Conservation (phyloP, 2,113 vertebrate genomes). For the Labeo catla region DNA sequence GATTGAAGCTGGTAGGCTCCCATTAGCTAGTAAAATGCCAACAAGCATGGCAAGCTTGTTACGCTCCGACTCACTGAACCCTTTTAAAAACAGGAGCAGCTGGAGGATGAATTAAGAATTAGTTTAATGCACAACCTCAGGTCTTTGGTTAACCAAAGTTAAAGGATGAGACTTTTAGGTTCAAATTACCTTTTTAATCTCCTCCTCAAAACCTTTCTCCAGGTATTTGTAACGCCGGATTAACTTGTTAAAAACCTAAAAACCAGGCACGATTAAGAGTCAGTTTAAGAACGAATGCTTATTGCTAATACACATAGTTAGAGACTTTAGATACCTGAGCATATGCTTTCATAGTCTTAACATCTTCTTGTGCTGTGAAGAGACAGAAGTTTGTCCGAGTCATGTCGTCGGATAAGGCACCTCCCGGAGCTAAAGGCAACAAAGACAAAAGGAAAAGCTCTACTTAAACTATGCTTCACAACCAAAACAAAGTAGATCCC, state of each 20-base stretch:
- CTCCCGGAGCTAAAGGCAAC: constrained; percentile 85
- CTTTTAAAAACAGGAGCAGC: constrained; percentile 97
- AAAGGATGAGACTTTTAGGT: neutral
- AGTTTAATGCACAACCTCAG: neutral
- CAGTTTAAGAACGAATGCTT: no score
- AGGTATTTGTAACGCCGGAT: constrained; percentile 99
- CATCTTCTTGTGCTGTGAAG: constrained; percentile 95
- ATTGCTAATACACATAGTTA: neutral
- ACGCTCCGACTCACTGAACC: constrained; percentile 96
- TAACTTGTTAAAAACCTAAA: constrained; percentile 98
- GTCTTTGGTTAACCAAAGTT: neutral
- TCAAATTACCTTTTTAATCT: constrained; percentile 93
- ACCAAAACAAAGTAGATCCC: neutral
- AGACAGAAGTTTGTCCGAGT: constrained; percentile 97
- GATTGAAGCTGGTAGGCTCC: constrained; percentile 93
- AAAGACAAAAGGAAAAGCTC: neutral
- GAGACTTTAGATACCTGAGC: constrained; percentile 83
- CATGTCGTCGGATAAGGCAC: constrained; percentile 96
- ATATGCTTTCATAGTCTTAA: constrained; percentile 98
- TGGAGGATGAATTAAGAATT: constrained; percentile 54
- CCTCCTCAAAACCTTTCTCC: constrained; percentile 99
- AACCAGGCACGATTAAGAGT: neutral
- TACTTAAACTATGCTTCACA: neutral
- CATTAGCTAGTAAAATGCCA: constrained; percentile 95
- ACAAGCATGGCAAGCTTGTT: constrained; percentile 98